Evolutionary conservation across 2,888 invertebrate genomes (phyloP).

Genomic region (Drosophila lacicola): DNA sequence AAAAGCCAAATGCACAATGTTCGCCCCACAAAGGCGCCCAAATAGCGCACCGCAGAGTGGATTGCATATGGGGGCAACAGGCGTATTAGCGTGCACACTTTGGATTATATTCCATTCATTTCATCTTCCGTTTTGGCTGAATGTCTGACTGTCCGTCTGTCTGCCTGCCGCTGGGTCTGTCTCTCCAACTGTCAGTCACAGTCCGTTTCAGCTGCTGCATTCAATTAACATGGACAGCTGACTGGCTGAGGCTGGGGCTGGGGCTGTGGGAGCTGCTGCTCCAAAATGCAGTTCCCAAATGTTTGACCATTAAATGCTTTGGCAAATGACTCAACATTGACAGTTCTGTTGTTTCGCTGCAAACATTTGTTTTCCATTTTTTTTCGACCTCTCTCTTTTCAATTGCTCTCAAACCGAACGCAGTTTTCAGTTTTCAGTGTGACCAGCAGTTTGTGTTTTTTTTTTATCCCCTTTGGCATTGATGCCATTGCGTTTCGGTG

Average conservation of each 20-base stretch:
- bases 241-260: slow-evolving; percentile 1
- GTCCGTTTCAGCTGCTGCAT: slow-evolving; percentile 62
- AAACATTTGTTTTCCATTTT: slow-evolving; percentile 40
- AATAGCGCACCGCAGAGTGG: neutral
- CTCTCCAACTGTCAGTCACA: slow-evolving; percentile 43
- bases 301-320: slow-evolving; percentile 74
- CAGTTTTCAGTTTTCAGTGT: slow-evolving; percentile 1
- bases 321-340: slow-evolving; percentile 61
- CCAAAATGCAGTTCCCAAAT: slow-evolving; percentile 20
- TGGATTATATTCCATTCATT: slow-evolving; percentile 40
- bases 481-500: neutral
- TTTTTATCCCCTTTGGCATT: slow-evolving; percentile 28
- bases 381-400: slow-evolving; percentile 2
- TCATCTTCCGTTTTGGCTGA: slow-evolving; percentile 16
- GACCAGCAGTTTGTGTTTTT: slow-evolving; percentile 14
- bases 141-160: slow-evolving; percentile 8
- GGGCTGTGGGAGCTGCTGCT: neutral
- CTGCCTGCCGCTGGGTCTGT: neutral
- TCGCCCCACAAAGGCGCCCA: slow-evolving; percentile 2
- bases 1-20: slow-evolving; percentile 22
- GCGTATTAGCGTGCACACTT: slow-evolving; percentile 42
- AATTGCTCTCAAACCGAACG: slow-evolving; percentile 16
- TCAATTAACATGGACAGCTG: slow-evolving; percentile 54
- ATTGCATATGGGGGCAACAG: neutral
- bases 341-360: slow-evolving; percentile 39